These are phyloP conservation scores for Aurelia sp. DNA, from an alignment of 30 jellyfish, hydroid and myxozoan species.

Conservation along the genomic window DNA sequence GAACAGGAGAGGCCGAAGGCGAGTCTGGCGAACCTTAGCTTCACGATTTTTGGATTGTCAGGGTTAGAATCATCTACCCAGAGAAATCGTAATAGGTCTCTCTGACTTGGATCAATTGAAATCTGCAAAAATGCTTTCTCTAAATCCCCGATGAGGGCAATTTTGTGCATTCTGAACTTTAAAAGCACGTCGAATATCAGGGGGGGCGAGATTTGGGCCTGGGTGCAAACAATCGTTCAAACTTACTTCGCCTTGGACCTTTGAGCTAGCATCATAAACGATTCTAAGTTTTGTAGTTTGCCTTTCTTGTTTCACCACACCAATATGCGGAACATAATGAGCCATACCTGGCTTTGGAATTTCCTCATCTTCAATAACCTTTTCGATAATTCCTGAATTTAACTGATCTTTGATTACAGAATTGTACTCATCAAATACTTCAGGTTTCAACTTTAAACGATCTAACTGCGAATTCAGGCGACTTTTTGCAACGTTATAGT, in stretches of 20 bases:
- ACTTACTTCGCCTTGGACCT: conserved; percentile 15
- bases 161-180: conserved; percentile 18
- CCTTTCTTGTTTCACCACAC: conserved; percentile 13
- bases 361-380: not conserved
- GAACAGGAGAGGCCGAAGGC: conserved; percentile 61
- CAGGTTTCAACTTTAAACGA: conserved; percentile 9
- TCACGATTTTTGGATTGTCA: not conserved
- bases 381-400: conserved; percentile 13
- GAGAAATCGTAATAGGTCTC: conserved; percentile 31
- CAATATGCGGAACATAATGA: conserved; percentile 37
- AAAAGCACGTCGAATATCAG: conserved; percentile 29
- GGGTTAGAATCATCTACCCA: conserved; percentile 28
- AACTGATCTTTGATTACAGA: conserved; percentile 27
- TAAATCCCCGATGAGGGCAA: conserved; percentile 39
- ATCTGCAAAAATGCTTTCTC: conserved; percentile 54
- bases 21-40: conserved; percentile 29
- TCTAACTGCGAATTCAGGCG: conserved; percentile 2
- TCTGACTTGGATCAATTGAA: conserved; percentile 2
- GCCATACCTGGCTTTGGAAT: not conserved
- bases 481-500: not conserved
- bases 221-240: conserved; percentile 31
- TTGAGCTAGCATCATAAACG: conserved; percentile 55
- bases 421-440: conserved; percentile 21
- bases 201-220: conserved; percentile 45
- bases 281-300: conserved; percentile 28